Base-by-base conservation (phyloP, 2,888 invertebrate species). In the Portevinia maculata region DNA sequence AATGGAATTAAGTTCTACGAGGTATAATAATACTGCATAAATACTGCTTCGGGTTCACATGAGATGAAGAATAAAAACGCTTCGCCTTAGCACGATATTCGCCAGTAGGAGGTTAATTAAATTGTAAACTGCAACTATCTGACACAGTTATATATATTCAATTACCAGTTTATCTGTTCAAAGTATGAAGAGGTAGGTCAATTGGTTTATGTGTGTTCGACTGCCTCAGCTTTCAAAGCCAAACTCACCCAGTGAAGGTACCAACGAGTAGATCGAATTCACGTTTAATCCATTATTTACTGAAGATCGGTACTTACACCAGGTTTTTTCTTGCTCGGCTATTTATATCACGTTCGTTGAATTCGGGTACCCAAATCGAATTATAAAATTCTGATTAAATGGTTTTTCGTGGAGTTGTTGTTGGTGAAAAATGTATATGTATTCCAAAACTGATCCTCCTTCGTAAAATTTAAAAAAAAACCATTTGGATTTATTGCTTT, bases 1-100 rank as follows among this genome's bases (percentile, higher is more conserved):
- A 78, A 73, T 67, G 83, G 83, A 83, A 83, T 83, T 78, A 52
- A 83, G 71, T 78, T 71, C 71, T 48, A 53, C 21, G 34, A 50
- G 73, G 79, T 65, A 59, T 71, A 71, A 65, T 28, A 5, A 17
- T 24, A 30, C 48, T 73, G 62, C 70, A 79, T n/a, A n/a, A n/a
- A n/a, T n/a, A 34, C 30, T n/a, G 11, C 39, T n/a, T 34, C 39
- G 30, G n/a, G n/a, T n/a, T n/a, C n/a, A n/a, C n/a, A n/a, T n/a
- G n/a, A n/a, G n/a, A 39, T 32, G 48, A 48, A 79, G 67, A 79
- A 73, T 67, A 79, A 67, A 41, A 24, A 24, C 48, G 52, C 69
- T 62, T 62, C 48, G 78, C 32, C 46, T 78, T 57, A 57, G 28
- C 76, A 62, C 69, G 69, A 69, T 44, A 57, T 41, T 46, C 39